Percentiles rank a stretch among this genome's conserved stretches.
Conservation (phyloP, 2,888 invertebrate species). For the Drosophila yooni region DNA sequence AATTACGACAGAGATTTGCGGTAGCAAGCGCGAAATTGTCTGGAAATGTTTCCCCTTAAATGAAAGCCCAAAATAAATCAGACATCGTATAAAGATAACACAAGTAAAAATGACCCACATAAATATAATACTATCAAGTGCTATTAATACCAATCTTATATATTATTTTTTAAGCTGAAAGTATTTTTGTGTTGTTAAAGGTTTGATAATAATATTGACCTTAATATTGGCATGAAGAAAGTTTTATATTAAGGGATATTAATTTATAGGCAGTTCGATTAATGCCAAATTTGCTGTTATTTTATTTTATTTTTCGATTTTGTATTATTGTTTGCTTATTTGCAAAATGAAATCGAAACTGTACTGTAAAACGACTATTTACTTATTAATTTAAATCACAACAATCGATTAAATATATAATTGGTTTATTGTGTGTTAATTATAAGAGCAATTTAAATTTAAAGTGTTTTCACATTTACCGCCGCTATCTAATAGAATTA, state of each 20-base stretch:
- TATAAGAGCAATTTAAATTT: not conserved
- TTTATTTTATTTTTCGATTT: not conserved
- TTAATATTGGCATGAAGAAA: not conserved
- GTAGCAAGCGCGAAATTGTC: conserved; percentile 37
- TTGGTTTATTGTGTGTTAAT: not conserved
- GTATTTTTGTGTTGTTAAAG: not conserved
- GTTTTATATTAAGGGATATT: not conserved
- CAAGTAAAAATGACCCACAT: conserved; percentile 12
- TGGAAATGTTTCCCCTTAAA: conserved; percentile 27
- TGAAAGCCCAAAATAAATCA: conserved; percentile 24
- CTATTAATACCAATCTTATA: not conserved
- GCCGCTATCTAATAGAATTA: conserved; percentile 3
- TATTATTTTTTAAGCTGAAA: not conserved
- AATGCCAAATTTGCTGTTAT: not conserved
- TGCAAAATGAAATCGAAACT: not conserved
- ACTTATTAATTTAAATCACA: not conserved
- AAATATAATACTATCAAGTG: conserved; percentile 3
- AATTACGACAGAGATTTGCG: conserved; percentile 68
- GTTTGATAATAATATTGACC: too few species aligned
- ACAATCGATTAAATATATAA: not conserved
- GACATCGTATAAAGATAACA: conserved; percentile 15
- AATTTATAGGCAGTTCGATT: not conserved
- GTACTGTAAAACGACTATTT: not conserved
- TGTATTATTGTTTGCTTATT: not conserved
- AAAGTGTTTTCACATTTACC: not conserved